phyloP scores from a whole-genome alignment of 1,140 invertebrate species.

The Chelonus insularis region DNA sequence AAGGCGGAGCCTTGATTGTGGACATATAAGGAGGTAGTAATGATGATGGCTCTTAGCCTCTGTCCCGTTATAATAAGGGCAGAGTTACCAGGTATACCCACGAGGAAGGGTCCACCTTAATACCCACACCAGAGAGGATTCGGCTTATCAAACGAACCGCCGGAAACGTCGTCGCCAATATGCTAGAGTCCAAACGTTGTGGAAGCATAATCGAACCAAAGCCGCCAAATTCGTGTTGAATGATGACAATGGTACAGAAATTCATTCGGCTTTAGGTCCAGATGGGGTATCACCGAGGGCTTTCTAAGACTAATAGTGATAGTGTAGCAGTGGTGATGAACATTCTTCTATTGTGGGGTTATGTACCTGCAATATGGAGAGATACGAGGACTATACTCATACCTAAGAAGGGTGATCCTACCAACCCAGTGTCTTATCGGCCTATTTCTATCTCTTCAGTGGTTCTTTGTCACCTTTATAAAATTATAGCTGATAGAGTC shows the following conservation, averaged over 20 bases:
- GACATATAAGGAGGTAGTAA: too few relatives aligned
- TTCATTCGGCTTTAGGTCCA: slow-evolving; percentile 7
- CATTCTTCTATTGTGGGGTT: not conserved
- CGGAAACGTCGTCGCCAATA: not conserved
- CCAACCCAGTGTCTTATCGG: slow-evolving; percentile 13
- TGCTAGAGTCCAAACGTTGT: not conserved
- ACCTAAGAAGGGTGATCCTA: slow-evolving; percentile 16
- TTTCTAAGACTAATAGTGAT: not conserved
- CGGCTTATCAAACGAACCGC: too few relatives aligned
- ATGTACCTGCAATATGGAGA: slow-evolving; percentile 7
- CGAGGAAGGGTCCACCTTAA: too few relatives aligned
- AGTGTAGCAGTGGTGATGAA: slow-evolving; percentile 11
- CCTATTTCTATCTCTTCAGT: slow-evolving; percentile 29
- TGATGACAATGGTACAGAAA: not conserved
- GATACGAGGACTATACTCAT: slow-evolving; percentile 22
- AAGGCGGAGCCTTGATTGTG: too few relatives aligned
- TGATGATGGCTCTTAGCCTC: too few relatives aligned
- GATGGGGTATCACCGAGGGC: not conserved
- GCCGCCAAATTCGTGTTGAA: slow-evolving; percentile 8
- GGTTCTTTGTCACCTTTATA: slow-evolving; percentile 15
- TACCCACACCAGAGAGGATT: too few relatives aligned
- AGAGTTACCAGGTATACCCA: too few relatives aligned
- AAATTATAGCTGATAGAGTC: slow-evolving; percentile 17
- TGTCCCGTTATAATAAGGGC: too few relatives aligned
- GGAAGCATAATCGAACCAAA: slow-evolving; percentile 11